These are phyloP conservation scores for Garra rufa DNA, from an alignment of 2,113 vertebrate genomes.

Conservation along the genomic window DNA sequence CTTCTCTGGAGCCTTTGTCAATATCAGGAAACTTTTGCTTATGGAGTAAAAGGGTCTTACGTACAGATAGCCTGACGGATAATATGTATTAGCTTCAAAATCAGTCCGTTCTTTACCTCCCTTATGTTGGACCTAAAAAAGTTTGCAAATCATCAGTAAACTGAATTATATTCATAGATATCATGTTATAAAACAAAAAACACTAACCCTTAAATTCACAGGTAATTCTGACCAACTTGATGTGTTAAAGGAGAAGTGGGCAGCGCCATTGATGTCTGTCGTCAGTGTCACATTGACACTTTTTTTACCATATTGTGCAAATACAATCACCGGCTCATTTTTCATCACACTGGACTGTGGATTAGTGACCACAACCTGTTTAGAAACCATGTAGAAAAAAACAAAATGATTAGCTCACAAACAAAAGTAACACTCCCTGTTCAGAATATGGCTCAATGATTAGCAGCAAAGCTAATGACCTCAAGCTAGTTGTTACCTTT, in stretches of 20 bases:
- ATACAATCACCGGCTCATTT: conserved; percentile 61
- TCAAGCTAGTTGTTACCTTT: conserved; percentile 66
- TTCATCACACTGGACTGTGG: conserved; percentile 48
- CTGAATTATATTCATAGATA: not conserved
- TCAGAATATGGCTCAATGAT: not conserved
- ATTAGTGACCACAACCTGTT: conserved; percentile 67
- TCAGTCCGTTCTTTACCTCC: rapidly evolving
- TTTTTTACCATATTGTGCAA: rapidly evolving
- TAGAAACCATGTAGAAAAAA: not conserved
- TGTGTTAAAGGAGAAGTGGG: conserved; percentile 71
- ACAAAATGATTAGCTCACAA: not conserved
- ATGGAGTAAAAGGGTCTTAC: conserved; percentile 67
- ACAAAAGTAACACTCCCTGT: not conserved
- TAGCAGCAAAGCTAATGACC: not conserved
- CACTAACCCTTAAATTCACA: conserved; percentile 60
- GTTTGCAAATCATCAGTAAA: not conserved
- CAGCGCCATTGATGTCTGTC: conserved; percentile 65
- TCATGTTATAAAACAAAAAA: not conserved
- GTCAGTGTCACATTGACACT: conserved; percentile 27
- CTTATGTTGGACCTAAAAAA: conserved; percentile 56
- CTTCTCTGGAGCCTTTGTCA: conserved; percentile 49
- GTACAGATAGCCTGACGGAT: not conserved
- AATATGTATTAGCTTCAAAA: not conserved
- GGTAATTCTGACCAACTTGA: conserved; percentile 25
- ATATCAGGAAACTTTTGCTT: conserved; percentile 72